A percentile compares a stretch with the other conserved stretches of the same genome.
Evolutionary conservation across 2,113 vertebrate species (phyloP).

Genomic region (Copsychus sechellarum): DNA sequence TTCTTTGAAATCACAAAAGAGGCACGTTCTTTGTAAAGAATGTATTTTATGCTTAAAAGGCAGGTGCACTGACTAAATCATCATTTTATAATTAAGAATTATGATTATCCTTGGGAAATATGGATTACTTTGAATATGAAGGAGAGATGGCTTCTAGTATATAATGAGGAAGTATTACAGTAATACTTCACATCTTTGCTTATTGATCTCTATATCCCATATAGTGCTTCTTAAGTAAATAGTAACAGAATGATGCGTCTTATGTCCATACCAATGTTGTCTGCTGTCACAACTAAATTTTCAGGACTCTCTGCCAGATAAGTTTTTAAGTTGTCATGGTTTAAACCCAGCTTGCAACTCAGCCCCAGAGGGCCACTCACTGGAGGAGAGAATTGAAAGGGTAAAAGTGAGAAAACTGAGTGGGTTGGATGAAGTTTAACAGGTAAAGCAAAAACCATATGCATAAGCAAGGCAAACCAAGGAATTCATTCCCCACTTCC

Average conservation of each 20-base stretch:
- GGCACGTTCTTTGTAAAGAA: not conserved
- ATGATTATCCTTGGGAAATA: not conserved
- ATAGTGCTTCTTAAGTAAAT: not conserved
- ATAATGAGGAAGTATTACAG: not conserved
- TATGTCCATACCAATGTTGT: not conserved
- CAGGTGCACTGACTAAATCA: not conserved
- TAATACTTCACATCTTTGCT: not conserved
- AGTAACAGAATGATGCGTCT: not conserved
- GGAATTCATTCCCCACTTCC: not conserved
- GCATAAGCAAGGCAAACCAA: not conserved
- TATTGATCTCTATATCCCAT: not conserved
- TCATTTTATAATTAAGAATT: constrained; percentile 7
- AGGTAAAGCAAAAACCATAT: not conserved
- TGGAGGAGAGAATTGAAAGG: not conserved
- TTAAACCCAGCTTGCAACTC: not conserved
- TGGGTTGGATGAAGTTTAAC: not conserved
- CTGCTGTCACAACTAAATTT: not conserved
- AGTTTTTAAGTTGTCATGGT: not conserved
- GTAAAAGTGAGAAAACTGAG: not conserved
- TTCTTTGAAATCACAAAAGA: constrained; percentile 29
- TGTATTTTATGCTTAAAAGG: not conserved
- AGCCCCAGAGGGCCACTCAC: not conserved
- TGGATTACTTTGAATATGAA: not conserved
- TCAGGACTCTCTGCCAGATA: not conserved
- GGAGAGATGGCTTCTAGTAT: not conserved